Evolutionary conservation across 37 sponge, comb jelly and placozoan species (phyloP).

Genomic region (Amphimedon queenslandica): DNA sequence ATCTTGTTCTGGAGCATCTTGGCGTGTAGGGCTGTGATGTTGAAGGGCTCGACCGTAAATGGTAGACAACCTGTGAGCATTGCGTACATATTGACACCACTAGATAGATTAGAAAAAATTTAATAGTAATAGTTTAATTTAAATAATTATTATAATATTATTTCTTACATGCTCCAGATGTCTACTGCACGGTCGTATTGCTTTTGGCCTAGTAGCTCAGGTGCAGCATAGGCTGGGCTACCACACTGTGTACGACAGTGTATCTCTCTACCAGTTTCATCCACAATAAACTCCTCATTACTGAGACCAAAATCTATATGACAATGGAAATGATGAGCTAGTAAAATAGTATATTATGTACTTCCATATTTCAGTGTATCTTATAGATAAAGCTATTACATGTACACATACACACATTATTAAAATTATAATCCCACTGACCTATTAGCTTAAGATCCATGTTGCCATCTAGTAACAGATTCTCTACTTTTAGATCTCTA

Average conservation of each 20-base stretch:
- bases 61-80: constrained; percentile 98
- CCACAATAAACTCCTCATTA: constrained; percentile 54
- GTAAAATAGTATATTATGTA: no score
- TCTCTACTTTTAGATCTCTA: constrained; percentile 98
- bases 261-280: constrained; percentile 42
- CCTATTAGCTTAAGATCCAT: constrained; percentile 89
- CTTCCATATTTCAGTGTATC: no score
- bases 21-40: constrained; percentile 93
- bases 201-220: constrained; percentile 92
- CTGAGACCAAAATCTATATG: constrained; percentile 85
- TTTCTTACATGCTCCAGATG: constrained; percentile 97
- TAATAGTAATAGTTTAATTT: no score
- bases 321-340: no score
- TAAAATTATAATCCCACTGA: constrained; percentile 19
- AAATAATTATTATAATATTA: not conserved
- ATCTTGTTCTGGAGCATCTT: constrained; percentile 94
- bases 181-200: constrained; percentile 93
- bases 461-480: constrained; percentile 79
- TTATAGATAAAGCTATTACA: no score
- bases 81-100: constrained; percentile 99
- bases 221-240: constrained; percentile 99
- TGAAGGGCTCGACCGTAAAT: constrained; percentile 91
- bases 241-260: constrained; percentile 93
- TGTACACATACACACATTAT: no score
- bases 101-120: constrained; percentile 22